phyloP scores from a whole-genome alignment of 2,797 vertebrate genomes.

The Acanthiza pusilla region DNA sequence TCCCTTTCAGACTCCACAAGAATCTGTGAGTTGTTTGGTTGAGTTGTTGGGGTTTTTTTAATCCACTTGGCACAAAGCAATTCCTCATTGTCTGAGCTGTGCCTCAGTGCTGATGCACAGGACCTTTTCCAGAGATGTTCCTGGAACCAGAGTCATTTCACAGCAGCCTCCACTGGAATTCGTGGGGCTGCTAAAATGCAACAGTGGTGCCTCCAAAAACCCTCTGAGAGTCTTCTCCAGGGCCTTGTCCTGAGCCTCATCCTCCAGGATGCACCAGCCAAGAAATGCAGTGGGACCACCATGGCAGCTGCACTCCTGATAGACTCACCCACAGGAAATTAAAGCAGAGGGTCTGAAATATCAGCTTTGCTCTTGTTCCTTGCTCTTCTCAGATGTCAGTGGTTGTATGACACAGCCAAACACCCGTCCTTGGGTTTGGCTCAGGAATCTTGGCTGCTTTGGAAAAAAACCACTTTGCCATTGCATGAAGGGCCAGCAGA shows the following conservation, averaged over 20 bases:
- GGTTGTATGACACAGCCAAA: not conserved
- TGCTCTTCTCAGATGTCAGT: not conserved
- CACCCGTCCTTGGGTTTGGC: rapidly evolving
- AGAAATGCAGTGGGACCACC: not conserved
- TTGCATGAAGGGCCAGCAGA: not conserved
- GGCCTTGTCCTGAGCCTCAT: not conserved
- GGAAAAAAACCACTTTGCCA: not conserved
- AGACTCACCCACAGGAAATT: not conserved
- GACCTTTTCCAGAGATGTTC: not conserved
- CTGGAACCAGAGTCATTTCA: not conserved
- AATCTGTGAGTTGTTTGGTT: not conserved
- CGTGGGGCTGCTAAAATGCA: not conserved
- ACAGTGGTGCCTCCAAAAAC: not conserved
- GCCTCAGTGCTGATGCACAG: not conserved
- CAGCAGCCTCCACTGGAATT: not conserved
- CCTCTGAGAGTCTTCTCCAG: not conserved
- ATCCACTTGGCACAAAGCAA: not conserved
- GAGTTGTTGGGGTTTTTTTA: not conserved
- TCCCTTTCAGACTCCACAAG: not conserved
- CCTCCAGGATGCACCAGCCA: not conserved
- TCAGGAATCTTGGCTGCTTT: not conserved
- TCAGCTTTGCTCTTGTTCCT: not conserved
- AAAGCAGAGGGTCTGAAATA: not conserved
- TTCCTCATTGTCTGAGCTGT: not conserved
- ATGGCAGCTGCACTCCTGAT: rapidly evolving